Base-by-base conservation (phyloP, 2,113 vertebrate species). In the Pachypanchax playfairii region DNA sequence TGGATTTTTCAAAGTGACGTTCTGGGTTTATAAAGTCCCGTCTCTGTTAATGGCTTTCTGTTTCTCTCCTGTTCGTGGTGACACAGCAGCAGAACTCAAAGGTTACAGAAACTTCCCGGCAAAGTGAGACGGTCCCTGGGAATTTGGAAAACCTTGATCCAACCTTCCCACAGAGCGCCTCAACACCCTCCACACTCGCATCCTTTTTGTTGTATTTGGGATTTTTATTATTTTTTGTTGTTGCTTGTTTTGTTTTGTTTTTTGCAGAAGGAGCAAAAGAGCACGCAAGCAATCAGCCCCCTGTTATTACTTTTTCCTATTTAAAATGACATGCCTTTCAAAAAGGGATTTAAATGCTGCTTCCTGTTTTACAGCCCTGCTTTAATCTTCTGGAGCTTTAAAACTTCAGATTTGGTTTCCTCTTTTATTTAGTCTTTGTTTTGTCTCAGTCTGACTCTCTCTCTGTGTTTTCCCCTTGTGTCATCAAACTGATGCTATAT, bases 311-410 rank as follows among this genome's bases (percentile, higher is more conserved):
- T 29, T 41, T 41, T 35, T 66, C 50, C 14, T 72, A 36, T 42
- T 10, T n/a, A 41, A 48, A 83, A 67, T 75, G 41, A 86, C 82
- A 81, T 84, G 74, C 67, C 80, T 74, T 84, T 84, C 64, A 83
- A 82, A 85, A 54, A 42, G 44, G 61, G 47, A 48, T 52, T 43
- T 71, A 65, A 61, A 26, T 70, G 71, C 35, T 22, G 48, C 59
- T 76, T 73, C 46, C 49, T 69, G 29, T 77, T 69, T 72, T 65
- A 43, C 25, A 13, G 20, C 38, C 18, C 43, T 35, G 9, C 33
- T 58, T 17, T 14, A 68, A 33, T 67, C 68, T 50, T 31, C 25
- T 21, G 60, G 61, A 48, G 79, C 65, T 51, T 54, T 39, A 26
- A 14, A 42, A 43, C 46, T 74, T 46, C 35, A 53, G 49, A 61